Base-by-base conservation (phyloP, 2,888 invertebrate genomes). In the Heliconius charithonia region DNA sequence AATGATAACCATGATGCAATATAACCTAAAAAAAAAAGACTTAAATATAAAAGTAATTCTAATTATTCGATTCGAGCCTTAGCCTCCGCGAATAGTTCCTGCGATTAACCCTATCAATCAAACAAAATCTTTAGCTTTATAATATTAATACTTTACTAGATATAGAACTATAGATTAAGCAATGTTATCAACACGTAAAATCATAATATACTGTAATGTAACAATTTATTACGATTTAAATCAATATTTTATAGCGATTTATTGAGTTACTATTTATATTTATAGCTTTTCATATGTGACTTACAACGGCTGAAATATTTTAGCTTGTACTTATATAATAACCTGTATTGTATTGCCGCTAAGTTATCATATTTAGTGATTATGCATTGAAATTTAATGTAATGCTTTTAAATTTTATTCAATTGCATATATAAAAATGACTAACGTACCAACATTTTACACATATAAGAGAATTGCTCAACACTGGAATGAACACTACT, bases 191-290 rank as follows among this genome's bases (percentile, higher is more conserved):
- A 63, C 63, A 63, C 63, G 25, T 63, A 16, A 63, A 63, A 63
- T 63, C 27, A 16, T 27, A 63, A 27, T 63, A 63, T 19, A 27
- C 16, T 63, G 0, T 63, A 67, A 41, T 63, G 2, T 63, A 67
- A 41, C 67, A n/a, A 67, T 67, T 41, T 67, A 67, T 67, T 13
- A 22, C 37, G n/a, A 66, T 32, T 66, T 66, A 22, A 66, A 41
- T 67, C n/a, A n/a, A 67, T 67, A 67, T 67, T 67, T 37, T 67
- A 41, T 27, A 63, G 63, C 13, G 27, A 63, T 63, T 63, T 63
- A 63, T 63, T 63, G 63, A 27, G 27, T 27, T 6, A 27, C 25
- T 63, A 13, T 37, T 19, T 37, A 41, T 67, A 67, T 67, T 67
- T 67, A 67, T 32, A 41, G n/a, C 67, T 10, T n/a, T 67, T 67